Base-by-base conservation (phyloP, 1,140 invertebrate genomes). In the Reticulitermes speratus region DNA sequence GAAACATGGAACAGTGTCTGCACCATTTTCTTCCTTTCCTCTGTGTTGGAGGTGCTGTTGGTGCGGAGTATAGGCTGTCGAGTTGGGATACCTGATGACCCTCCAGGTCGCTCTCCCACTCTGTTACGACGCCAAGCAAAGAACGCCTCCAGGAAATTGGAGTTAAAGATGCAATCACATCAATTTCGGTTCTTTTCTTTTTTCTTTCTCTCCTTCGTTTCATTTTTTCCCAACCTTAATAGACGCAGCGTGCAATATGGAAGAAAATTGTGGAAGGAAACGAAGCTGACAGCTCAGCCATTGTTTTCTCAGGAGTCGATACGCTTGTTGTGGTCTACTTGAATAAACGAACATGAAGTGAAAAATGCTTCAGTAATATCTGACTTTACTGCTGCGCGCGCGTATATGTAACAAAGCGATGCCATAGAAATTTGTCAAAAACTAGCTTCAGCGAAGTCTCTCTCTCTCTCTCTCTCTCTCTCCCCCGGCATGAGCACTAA, bases 111-210 rank as follows among this genome's bases (percentile, higher is more conserved):
- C 21, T 59, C 14, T 59, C 7, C 55, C 55, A 59, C 55, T 59
- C 65, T 30, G 65, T 30, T 75, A 30, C 59, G 59, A 65, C 25
- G 0, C n/a, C n/a, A 16, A 30, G 65, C 25, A 25, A 75, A 75
- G 65, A 75, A 75, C 14, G 65, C 65, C 65, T 75, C 12, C 65
- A 75, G 65, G 65, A 75, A 75, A 75, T 75, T 75, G 65, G 65
- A 75, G 25, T 30, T 75, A 75, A 75, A 75, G 65, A 75, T 75
- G 65, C 65, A 75, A 75, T 75, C 65, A 16, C 65, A 75, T 75
- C 65, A 75, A 75, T 75, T 75, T 30, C 65, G n/a, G n/a, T 75
- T 30, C 25, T 16, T n/a, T 69, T 69, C 19, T 55, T 30, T 14
- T 75, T 30, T 30, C 65, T 75, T 14, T 12, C 2, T 75, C 14